Percentiles rank a stretch among this genome's conserved stretches.
Evolutionary conservation across 2,113 vertebrate species (phyloP).

Genomic region (Pituophis catenifer): DNA sequence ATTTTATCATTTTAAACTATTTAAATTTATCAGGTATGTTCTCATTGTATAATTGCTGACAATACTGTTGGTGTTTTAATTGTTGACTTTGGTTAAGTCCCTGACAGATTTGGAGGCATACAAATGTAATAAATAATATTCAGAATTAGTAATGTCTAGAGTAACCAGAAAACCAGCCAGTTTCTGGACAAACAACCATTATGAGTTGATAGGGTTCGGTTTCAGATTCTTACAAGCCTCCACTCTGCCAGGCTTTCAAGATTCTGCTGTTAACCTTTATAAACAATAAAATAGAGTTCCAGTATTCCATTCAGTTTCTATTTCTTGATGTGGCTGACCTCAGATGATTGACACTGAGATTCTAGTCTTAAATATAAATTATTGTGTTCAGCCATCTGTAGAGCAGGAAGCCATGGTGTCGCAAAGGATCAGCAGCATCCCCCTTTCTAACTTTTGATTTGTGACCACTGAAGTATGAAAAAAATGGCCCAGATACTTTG

Average conservation of each 20-base stretch:
- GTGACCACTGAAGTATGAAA: neutral
- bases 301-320: neutral
- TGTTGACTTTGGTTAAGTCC: neutral
- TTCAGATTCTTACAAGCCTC: neutral
- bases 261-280: neutral
- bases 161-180: neutral
- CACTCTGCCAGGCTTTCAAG: neutral
- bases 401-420: neutral
- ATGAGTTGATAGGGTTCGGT: neutral
- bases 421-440: neutral
- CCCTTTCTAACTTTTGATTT: neutral
- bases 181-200: neutral
- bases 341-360: neutral
- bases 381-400: neutral
- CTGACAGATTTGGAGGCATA: neutral
- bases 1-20: neutral
- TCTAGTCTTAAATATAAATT: neutral
- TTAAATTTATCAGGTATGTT: neutral
- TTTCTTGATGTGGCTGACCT: neutral
- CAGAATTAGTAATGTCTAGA: neutral
- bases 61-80: neutral
- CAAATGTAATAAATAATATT: neutral
- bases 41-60: neutral
- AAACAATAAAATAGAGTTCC: neutral
- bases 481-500: neutral